Base-by-base conservation (phyloP, 2,888 invertebrate species). In the Diaprepes abbreviatus region DNA sequence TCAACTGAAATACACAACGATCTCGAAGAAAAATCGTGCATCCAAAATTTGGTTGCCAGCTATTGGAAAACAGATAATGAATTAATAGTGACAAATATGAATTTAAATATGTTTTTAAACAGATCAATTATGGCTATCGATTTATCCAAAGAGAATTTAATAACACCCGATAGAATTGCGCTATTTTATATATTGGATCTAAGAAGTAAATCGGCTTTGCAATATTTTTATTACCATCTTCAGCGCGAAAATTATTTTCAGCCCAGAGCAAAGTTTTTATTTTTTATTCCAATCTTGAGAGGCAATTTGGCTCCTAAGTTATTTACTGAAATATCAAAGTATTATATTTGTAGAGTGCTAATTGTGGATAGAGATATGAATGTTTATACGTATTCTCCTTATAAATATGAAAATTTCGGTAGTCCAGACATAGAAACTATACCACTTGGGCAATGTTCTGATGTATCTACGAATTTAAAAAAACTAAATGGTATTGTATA, bases 401-500 rank as follows among this genome's bases (percentile, higher is more conserved):
- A 55, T 16, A 33, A 12, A 33, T 55, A 55, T 55, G 55, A 55
- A 33, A 55, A 19, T 33, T 7, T 55, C 5, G 10, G 2, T 31
- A 6, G 17, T 12, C 55, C 55, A 2, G 9, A 55, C 31, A 36
- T 12, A n/a, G 33, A 33, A 17, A 28, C 33, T n/a, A 3, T 14
- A 12, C 12, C 6, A 6, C 14, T 55, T 9, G 55, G 55, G n/a
- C 10, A 24, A 10, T 48, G 48, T 12, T 21, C 24, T 12, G 48
- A 48, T 19, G 2, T 48, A 9, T 3, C 16, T 3, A 21, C 6
- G 12, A 21, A 48, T 48, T n/a, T 48, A 5, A 36, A n/a, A 14
- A n/a, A 36, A 36, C 19, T 48, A 17, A 48, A 48, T 48, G 48
- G 48, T 48, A 48, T 4, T 3, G 24, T 24, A 24, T 24, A 4